Conservation (phyloP, 1,140 invertebrate species). For the Eriocheir sinensis region DNA sequence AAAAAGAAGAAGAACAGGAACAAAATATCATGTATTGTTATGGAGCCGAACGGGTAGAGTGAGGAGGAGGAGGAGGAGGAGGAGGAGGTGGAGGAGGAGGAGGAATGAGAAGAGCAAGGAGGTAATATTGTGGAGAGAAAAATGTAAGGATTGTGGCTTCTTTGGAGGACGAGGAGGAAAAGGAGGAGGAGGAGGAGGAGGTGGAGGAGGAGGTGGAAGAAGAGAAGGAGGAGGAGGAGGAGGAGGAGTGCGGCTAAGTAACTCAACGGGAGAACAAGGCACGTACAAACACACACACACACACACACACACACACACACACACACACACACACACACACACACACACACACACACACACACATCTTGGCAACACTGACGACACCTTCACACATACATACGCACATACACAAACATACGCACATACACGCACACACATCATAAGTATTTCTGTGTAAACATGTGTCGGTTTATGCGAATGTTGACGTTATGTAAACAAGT, state of each 20-base stretch:
- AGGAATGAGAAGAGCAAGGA: neutral
- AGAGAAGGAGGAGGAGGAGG: too few relatives aligned
- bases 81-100: slow-evolving; percentile 2
- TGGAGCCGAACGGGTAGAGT: too few relatives aligned
- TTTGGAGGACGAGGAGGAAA: slow-evolving; percentile 28
- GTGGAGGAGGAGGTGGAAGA: neutral
- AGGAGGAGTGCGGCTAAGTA: too few relatives aligned
- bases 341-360: neutral
- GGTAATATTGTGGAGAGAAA: neutral
- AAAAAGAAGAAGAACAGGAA: neutral
- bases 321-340: neutral
- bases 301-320: slow-evolving; percentile 41
- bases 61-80: too few relatives aligned
- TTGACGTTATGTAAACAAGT: too few relatives aligned
- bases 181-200: slow-evolving; percentile 25
- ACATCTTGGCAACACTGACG: too few relatives aligned
- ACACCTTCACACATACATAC: slow-evolving; percentile 6
- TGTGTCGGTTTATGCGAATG: too few relatives aligned
- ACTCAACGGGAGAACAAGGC: neutral
- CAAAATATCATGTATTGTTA: neutral
- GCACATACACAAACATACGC: slow-evolving; percentile 45
- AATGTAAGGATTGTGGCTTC: neutral
- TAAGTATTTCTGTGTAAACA: too few relatives aligned
- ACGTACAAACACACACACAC: slow-evolving; percentile 1
- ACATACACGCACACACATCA: slow-evolving; percentile 45